Conservation (phyloP, 1,140 invertebrate species). For the Diachasmimorpha longicaudata region DNA sequence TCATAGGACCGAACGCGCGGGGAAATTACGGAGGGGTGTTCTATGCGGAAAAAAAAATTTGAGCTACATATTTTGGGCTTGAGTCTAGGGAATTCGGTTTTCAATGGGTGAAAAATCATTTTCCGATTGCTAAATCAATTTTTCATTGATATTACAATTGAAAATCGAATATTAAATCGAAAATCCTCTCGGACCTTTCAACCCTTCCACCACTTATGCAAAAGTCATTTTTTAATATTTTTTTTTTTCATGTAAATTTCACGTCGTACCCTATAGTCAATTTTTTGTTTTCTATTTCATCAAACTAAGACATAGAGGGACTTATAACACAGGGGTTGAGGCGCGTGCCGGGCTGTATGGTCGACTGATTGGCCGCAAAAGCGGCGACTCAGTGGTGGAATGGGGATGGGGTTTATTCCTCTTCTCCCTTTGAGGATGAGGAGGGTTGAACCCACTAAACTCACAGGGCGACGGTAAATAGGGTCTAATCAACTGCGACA, state of each 20-base stretch:
- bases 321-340: not conserved
- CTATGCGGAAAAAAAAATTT: too few species aligned
- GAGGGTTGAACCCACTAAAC: slow-evolving; percentile 15
- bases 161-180: too few species aligned
- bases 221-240: not conserved
- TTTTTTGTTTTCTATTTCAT: not conserved
- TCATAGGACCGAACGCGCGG: not conserved
- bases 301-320: not conserved
- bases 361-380: slow-evolving; percentile 21
- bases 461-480: slow-evolving; percentile 19
- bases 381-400: not conserved
- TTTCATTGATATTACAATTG: too few species aligned
- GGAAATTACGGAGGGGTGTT: not conserved
- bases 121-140: too few species aligned
- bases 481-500: slow-evolving; percentile 25
- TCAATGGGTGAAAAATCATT: too few species aligned
- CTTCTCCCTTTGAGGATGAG: slow-evolving; percentile 5
- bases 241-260: not conserved
- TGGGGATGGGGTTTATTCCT: not conserved
- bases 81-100: too few species aligned
- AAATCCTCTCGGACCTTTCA: too few species aligned
- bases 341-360: slow-evolving; percentile 11
- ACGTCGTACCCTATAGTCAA: not conserved
- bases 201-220: too few species aligned
- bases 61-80: too few species aligned